phyloP scores from a whole-genome alignment of 2,888 invertebrate genomes.

The Ceramica pisi region DNA sequence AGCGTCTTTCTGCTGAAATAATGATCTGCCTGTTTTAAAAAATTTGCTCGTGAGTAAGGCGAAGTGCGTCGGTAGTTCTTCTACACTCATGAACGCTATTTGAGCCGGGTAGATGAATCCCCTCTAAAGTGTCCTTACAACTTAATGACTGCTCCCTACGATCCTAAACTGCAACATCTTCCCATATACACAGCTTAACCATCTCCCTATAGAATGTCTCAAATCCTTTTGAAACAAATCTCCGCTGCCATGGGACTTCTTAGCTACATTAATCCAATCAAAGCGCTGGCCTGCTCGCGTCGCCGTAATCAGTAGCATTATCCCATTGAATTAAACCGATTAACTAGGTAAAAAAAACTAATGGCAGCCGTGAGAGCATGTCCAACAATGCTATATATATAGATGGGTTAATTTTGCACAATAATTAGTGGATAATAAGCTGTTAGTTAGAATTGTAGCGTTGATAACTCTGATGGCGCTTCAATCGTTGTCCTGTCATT shows the following conservation, averaged over 20 bases:
- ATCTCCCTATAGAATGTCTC: not conserved
- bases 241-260: slow-evolving; percentile 40
- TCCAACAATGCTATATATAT: slow-evolving; percentile 55
- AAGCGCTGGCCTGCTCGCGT: slow-evolving; percentile 25
- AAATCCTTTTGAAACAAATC: slow-evolving; percentile 44
- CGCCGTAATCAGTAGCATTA: slow-evolving; percentile 49
- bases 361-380: slow-evolving; percentile 50
- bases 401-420: slow-evolving; percentile 39
- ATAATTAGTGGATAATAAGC: slow-evolving; percentile 51
- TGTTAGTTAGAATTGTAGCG: slow-evolving; percentile 39
- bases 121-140: not conserved
- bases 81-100: not conserved
- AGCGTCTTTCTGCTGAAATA: not conserved
- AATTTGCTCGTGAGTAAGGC: not conserved
- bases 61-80: not conserved
- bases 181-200: slow-evolving; percentile 10
- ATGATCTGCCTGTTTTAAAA: not conserved
- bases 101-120: no score
- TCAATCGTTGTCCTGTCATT: slow-evolving; percentile 12
- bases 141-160: not conserved
- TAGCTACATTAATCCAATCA: slow-evolving; percentile 47
- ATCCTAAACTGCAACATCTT: not conserved
- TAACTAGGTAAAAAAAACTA: slow-evolving; percentile 45
- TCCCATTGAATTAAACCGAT: slow-evolving; percentile 52
- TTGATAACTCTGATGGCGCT: slow-evolving; percentile 40